A percentile compares a stretch with the other conserved stretches of the same genome.
Conservation (phyloP, 1,140 invertebrate genomes). For the Musca domestica region DNA sequence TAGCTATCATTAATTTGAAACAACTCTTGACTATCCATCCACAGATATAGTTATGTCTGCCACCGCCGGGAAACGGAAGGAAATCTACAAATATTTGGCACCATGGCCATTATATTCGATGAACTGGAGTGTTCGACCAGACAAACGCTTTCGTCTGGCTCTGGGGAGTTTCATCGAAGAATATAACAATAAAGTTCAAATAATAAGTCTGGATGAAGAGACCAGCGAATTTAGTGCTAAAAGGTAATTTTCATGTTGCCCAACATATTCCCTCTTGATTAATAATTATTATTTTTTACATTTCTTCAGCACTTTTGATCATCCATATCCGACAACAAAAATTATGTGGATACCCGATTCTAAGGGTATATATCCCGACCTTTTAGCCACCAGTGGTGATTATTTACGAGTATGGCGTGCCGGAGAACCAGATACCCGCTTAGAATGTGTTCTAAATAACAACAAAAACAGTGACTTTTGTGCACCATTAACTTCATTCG, state of each 20-base stretch:
- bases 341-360: conserved; percentile 99
- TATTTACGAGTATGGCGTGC: conserved; percentile 96
- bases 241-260: conserved; percentile 36
- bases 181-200: conserved; percentile 98
- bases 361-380: conserved; percentile 92
- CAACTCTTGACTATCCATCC: no score
- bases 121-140: conserved; percentile 98
- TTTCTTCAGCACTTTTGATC: conserved; percentile 90
- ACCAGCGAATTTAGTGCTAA: conserved; percentile 95
- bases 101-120: conserved; percentile 98
- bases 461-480: conserved; percentile 99
- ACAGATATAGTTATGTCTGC: conserved; percentile 53
- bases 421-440: conserved; percentile 85
- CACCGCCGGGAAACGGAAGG: conserved; percentile 65
- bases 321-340: conserved; percentile 99
- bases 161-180: conserved; percentile 99
- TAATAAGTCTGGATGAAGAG: conserved; percentile 97
- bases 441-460: conserved; percentile 97
- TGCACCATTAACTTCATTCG: conserved; percentile 97
- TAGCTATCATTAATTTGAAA: no score
- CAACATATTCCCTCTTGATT: no score
- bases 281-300: conserved; percentile 16
- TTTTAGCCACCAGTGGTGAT: conserved; percentile 83
- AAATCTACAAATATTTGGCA: conserved; percentile 85
- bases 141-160: conserved; percentile 94